Base-by-base conservation (phyloP, 2,113 vertebrate genomes). In the Circaetus cinerascens region DNA sequence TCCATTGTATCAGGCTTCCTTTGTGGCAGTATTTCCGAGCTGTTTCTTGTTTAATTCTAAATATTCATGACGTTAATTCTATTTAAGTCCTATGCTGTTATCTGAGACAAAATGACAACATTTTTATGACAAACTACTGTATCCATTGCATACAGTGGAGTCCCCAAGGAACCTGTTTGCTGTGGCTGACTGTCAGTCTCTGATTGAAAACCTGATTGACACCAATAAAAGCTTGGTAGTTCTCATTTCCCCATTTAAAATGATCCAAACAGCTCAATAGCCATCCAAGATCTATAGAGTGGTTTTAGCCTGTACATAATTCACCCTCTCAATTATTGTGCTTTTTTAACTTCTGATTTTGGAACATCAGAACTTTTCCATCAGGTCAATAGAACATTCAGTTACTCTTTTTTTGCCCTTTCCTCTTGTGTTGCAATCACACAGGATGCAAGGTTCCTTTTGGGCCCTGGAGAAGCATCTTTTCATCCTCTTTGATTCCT, bases 141-240 rank as follows among this genome's bases (percentile, higher is more conserved):
- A 81, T 85, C 95, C 73, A 46, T 78, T 91, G 77, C 90, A 48
- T 41, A 12, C 17, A 38, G n/a, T 36, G n/a, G 34, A 71, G 41
- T 93, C 89, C 80, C 93, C 1, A 1, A 66, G 86, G 91, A 94
- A 59, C n/a, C 38, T 55, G 69, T 91, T 95, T 82, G 55, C 80
- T 82, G 74, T 74, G 84, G 38, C 67, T 92, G 93, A 64, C 97
- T 93, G 68, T 94, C 89, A 93, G 4, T 87, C 86, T 90, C 73
- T 84, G 80, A 81, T 75, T 86, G 86, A 93, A 90, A 95, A 88
- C 59, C 75, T 92, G 95, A 96, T 71, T 93, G 95, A 91, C 78
- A 90, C 89, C 95, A 80, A 14, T 73, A 97, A 94, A 84, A 93
- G 78, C 93, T 27, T 43, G 67, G 63, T 79, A 55, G 64, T 62